Percentiles rank a stretch among this genome's conserved stretches.
These are phyloP conservation scores for Ctenochaetus hawaiiensis DNA, from an alignment of 2,797 vertebrate species.

Conservation along the genomic window DNA sequence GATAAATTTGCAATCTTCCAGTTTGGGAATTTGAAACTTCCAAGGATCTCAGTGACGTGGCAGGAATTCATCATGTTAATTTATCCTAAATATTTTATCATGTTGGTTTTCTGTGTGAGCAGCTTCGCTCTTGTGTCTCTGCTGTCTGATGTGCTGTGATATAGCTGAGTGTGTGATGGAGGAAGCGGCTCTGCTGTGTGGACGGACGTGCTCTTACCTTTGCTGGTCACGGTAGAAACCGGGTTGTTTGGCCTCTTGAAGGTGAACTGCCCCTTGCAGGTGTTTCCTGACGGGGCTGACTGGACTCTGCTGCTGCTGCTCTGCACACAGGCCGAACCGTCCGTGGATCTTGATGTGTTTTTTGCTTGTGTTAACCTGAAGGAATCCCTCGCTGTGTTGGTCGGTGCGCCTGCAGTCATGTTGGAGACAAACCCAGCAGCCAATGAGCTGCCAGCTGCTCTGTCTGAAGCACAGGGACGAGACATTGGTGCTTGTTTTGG, in stretches of 20 bases:
- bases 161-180: background rate
- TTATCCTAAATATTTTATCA: background rate
- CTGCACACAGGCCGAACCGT: slow-evolving; percentile 41
- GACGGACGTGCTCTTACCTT: slow-evolving; percentile 56
- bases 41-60: too few species aligned
- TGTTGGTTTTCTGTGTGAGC: background rate
- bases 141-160: background rate
- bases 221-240: slow-evolving; percentile 2
- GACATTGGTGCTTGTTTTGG: background rate
- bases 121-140: background rate
- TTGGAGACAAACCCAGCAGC: background rate
- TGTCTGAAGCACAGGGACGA: background rate
- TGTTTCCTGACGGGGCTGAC: fast-evolving
- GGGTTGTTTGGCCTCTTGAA: slow-evolving; percentile 69
- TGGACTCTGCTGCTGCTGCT: slow-evolving; percentile 5
- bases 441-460: background rate
- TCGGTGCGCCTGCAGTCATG: slow-evolving; percentile 22
- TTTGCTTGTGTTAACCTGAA: slow-evolving; percentile 77
- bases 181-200: background rate
- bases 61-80: background rate
- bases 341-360: slow-evolving; percentile 30
- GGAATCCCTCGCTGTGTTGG: slow-evolving; percentile 37
- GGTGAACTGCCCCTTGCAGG: slow-evolving; percentile 22
- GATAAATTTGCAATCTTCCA: too few species aligned
- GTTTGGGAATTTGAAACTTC: too few species aligned